These are phyloP conservation scores for Lepus europaeus DNA, from an alignment of 2,113 vertebrate genomes.

Conservation along the genomic window DNA sequence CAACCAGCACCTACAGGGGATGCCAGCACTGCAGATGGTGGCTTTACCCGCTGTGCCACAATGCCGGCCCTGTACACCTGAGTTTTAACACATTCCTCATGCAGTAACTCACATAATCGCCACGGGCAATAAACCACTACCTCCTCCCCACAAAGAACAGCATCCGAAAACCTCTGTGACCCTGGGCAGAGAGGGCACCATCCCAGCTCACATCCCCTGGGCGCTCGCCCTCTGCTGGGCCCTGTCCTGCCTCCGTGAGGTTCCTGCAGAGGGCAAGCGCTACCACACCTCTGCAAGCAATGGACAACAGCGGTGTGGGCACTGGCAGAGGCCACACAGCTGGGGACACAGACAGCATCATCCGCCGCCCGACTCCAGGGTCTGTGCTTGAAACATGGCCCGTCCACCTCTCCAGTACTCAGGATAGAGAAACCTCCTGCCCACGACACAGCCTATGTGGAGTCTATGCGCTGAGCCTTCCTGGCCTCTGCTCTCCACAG, in stretches of 20 bases:
- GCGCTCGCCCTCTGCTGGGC: background rate
- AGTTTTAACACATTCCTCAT: slow-evolving; percentile 17
- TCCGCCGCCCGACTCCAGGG: background rate
- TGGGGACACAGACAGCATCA: background rate
- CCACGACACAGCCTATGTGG: background rate
- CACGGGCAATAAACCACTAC: background rate
- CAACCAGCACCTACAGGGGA: too few relatives aligned
- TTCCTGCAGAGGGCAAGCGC: background rate
- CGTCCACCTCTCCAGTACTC: background rate
- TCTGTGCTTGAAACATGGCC: background rate
- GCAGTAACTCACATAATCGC: slow-evolving; percentile 10
- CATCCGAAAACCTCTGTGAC: background rate
- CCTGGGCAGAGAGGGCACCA: background rate
- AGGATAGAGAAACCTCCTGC: background rate
- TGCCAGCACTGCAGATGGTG: too few relatives aligned
- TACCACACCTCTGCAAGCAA: background rate
- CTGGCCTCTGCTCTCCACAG: background rate
- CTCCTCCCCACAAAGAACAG: background rate
- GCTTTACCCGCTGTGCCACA: too few relatives aligned
- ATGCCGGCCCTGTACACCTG: background rate
- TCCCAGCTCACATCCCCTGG: background rate
- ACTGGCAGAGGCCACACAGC: background rate
- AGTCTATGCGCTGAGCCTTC: background rate
- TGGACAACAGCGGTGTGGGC: background rate
- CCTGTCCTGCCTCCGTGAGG: background rate